Conservation (phyloP, 2,888 invertebrate genomes). For the Chrysolina americana region DNA sequence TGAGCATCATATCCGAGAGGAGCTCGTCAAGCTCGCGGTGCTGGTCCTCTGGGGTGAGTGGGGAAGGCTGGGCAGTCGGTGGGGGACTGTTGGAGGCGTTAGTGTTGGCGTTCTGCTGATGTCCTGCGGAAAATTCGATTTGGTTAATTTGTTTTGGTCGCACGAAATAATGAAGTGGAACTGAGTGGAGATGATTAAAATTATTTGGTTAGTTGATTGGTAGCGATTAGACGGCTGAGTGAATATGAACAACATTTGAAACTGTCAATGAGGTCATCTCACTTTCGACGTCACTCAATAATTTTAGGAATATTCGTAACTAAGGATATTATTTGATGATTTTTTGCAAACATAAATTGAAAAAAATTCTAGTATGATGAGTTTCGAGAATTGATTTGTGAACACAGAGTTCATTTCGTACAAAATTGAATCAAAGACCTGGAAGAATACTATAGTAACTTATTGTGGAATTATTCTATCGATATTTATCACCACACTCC, state of each 20-base stretch:
- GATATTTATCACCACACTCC: too few relatives aligned
- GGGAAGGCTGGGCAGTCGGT: conserved; percentile 69
- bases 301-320: too few relatives aligned
- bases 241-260: neutral
- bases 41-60: conserved; percentile 71
- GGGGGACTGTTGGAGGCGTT: conserved; percentile 69
- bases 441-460: too few relatives aligned
- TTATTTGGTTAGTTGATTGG: neutral
- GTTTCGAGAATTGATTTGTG: too few relatives aligned
- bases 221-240: neutral
- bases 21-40: conserved; percentile 87
- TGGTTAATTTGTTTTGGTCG: conserved; percentile 20
- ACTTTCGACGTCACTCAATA: too few relatives aligned
- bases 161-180: neutral
- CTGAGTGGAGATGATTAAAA: neutral
- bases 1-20: conserved; percentile 88
- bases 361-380: too few relatives aligned
- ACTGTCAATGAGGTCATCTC: too few relatives aligned
- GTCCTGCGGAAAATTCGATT: conserved; percentile 61
- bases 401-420: too few relatives aligned
- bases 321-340: too few relatives aligned
- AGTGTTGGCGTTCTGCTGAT: conserved; percentile 69
- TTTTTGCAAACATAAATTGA: too few relatives aligned
- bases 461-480: too few relatives aligned
- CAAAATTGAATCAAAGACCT: too few relatives aligned